Conservation (phyloP, 2,797 vertebrate species). For the Triplophysa bombifrons region DNA sequence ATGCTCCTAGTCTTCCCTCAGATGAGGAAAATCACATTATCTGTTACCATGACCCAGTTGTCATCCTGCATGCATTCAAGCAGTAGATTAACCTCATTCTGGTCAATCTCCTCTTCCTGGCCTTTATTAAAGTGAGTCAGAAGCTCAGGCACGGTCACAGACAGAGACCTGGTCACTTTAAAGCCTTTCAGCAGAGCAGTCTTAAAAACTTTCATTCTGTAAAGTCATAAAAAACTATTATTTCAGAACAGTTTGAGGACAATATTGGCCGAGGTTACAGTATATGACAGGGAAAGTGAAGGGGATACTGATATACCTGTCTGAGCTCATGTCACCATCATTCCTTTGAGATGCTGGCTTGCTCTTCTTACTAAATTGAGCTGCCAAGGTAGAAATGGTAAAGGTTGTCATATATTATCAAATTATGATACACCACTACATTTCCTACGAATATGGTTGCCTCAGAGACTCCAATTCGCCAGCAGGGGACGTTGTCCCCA, state of each 20-base stretch:
- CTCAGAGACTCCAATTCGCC: too few species aligned
- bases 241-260: neutral
- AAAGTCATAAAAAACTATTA: neutral
- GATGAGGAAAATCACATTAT: slow-evolving; percentile 72
- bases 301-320: too few species aligned
- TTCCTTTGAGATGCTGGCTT: too few species aligned
- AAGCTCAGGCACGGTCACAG: slow-evolving; percentile 62
- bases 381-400: too few species aligned
- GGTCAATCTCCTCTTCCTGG: slow-evolving; percentile 56
- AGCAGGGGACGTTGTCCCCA: too few species aligned
- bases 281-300: too few species aligned
- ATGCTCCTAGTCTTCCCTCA: slow-evolving; percentile 33
- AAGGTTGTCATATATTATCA: too few species aligned
- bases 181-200: slow-evolving; percentile 27
- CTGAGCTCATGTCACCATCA: too few species aligned
- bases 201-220: slow-evolving; percentile 69
- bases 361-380: too few species aligned
- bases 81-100: slow-evolving; percentile 53
- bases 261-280: too few species aligned
- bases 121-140: slow-evolving; percentile 64
- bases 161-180: slow-evolving; percentile 42
- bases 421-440: too few species aligned
- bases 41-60: slow-evolving; percentile 74
- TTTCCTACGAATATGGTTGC: too few species aligned
- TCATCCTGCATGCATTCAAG: slow-evolving; percentile 70